Percentiles rank a stretch among this genome's conserved stretches.
Conservation (phyloP, 2,888 invertebrate species). For the Eupithecia subumbrata region DNA sequence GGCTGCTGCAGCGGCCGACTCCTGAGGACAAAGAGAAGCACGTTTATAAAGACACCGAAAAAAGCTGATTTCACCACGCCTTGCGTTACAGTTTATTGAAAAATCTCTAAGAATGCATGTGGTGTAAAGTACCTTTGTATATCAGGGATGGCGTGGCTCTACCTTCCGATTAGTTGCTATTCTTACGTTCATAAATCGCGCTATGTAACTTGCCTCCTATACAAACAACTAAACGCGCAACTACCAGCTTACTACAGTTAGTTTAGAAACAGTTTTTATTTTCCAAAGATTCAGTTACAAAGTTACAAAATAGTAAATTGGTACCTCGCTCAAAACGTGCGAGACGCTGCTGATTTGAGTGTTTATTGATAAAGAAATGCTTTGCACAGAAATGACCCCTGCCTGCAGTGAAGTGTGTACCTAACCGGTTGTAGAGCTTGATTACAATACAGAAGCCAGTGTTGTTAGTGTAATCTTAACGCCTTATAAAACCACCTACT, state of each 20-base stretch:
- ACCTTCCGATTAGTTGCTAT: background rate
- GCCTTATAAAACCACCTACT: background rate
- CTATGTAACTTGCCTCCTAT: background rate
- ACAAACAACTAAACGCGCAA: background rate
- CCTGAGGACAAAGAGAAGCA: slow-evolving; percentile 61
- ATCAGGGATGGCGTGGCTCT: background rate
- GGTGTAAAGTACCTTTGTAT: background rate
- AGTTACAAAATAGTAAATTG: background rate
- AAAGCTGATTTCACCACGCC: background rate
- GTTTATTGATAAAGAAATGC: background rate
- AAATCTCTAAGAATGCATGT: background rate
- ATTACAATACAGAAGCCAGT: slow-evolving; percentile 1
- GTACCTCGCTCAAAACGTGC: background rate
- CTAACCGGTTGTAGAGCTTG: slow-evolving; percentile 9
- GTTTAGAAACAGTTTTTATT: background rate
- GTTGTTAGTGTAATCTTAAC: background rate
- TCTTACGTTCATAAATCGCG: background rate
- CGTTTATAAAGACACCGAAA: slow-evolving; percentile 3
- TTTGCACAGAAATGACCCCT: background rate
- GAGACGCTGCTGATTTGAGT: background rate
- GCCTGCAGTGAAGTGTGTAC: background rate
- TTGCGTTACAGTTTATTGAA: background rate
- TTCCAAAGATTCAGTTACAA: background rate
- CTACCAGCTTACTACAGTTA: background rate
- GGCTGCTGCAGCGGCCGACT: slow-evolving; percentile 82